These are phyloP conservation scores for Apotomis capreana DNA, from an alignment of 2,888 invertebrate genomes.

Conservation along the genomic window DNA sequence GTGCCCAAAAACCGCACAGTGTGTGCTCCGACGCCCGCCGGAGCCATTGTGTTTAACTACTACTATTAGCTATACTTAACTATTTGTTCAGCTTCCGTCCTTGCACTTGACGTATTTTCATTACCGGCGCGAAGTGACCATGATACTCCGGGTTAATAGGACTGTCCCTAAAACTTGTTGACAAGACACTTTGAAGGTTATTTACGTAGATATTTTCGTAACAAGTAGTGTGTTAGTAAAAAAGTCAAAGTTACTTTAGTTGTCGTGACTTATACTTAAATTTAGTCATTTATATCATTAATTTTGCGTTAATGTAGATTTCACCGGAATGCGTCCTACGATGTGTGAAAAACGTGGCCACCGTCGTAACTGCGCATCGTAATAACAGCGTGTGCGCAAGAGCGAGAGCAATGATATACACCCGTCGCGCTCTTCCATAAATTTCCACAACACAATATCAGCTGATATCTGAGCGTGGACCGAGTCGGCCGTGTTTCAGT, in stretches of 20 bases:
- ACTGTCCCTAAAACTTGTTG: conserved; percentile 9
- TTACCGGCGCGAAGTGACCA: conserved; percentile 35
- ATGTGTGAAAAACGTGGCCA: conserved; percentile 23
- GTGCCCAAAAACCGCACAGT: conserved; percentile 54
- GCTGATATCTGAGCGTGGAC: conserved; percentile 54
- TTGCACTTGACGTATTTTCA: conserved; percentile 57
- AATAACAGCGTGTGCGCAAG: conserved; percentile 33
- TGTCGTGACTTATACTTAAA: background rate
- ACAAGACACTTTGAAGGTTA: background rate
- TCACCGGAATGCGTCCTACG: background rate
- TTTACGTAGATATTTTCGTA: no score
- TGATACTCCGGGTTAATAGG: background rate
- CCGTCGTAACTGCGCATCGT: conserved; percentile 30
- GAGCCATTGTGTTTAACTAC: conserved; percentile 36
- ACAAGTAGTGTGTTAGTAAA: background rate
- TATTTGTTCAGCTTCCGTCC: conserved; percentile 46
- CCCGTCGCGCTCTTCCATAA: conserved; percentile 44
- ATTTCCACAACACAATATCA: conserved; percentile 57
- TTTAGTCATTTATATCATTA: background rate
- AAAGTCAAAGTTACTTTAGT: background rate
- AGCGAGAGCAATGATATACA: conserved; percentile 36
- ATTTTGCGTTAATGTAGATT: background rate
- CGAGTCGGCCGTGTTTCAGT: conserved; percentile 53
- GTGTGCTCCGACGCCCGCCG: conserved; percentile 43
- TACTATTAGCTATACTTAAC: background rate